A percentile compares a stretch with the other conserved stretches of the same genome.
Evolutionary conservation across 30 jellyfish, hydroid and myxozoan species (phyloP).

Genomic region (Rhopilema esculentum): DNA sequence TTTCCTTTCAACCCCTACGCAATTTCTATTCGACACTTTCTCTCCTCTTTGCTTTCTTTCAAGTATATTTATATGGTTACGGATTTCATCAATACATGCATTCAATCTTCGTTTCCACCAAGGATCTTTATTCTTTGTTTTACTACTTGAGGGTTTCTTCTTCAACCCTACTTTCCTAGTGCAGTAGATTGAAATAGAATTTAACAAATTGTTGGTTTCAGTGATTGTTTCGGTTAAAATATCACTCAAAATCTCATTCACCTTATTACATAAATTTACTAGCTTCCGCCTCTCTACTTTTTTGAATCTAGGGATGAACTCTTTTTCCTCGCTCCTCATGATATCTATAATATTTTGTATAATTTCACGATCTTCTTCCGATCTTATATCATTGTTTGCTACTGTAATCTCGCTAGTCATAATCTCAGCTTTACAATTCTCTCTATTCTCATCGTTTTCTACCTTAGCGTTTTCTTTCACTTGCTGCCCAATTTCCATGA

Average conservation of each 20-base stretch:
- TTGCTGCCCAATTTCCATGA: neutral
- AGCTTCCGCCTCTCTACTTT: neutral
- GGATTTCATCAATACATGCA: too few species aligned
- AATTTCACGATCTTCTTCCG: neutral
- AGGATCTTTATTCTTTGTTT: too few species aligned
- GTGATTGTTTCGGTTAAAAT: neutral
- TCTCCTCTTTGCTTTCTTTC: constrained; percentile 10
- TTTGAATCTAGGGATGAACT: neutral
- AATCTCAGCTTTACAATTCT: neutral
- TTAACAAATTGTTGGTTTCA: too few species aligned
- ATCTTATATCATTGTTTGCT: neutral
- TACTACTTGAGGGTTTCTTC: too few species aligned
- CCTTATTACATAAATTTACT: neutral
- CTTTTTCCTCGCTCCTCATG: too few species aligned
- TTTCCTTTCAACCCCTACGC: too few species aligned
- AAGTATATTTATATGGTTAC: constrained; percentile 1
- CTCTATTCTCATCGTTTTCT: neutral
- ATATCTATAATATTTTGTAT: too few species aligned
- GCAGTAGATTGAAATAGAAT: too few species aligned
- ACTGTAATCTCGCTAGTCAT: neutral
- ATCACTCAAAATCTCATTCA: neutral
- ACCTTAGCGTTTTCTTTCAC: neutral
- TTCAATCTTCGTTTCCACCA: too few species aligned
- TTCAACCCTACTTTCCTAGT: too few species aligned
- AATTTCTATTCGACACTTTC: constrained; percentile 15